Percentiles rank a stretch among this genome's conserved stretches.
Evolutionary conservation across 2,113 vertebrate genomes (phyloP).

Genomic region (Gopherus flavomarginatus): DNA sequence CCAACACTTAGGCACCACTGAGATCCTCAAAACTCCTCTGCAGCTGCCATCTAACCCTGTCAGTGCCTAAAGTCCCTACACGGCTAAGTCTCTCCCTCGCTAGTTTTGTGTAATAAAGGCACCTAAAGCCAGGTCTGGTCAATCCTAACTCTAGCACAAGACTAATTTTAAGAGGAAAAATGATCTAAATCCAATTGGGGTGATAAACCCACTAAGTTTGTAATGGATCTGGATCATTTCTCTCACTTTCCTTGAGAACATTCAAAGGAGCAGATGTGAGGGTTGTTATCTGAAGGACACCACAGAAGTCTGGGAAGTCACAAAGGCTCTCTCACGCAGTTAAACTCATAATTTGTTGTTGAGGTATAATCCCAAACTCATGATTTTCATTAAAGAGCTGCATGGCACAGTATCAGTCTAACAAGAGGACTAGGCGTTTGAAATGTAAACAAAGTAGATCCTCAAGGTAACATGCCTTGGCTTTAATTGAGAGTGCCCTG

Average conservation of each 20-base stretch:
- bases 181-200: background rate
- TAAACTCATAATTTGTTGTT: conserved; percentile 18
- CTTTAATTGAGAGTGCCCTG: conserved; percentile 34
- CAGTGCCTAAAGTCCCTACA: too few species aligned
- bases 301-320: conserved; percentile 30
- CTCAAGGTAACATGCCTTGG: conserved; percentile 40
- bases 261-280: conserved; percentile 33
- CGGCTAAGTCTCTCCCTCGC: too few species aligned
- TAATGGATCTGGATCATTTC: background rate
- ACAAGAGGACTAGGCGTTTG: conserved; percentile 38
- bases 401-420: conserved; percentile 31
- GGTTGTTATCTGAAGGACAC: conserved; percentile 11
- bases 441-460: conserved; percentile 56
- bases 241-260: conserved; percentile 13
- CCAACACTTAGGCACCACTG: too few species aligned
- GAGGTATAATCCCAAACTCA: conserved; percentile 60
- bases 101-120: too few species aligned
- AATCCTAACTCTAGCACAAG: too few species aligned
- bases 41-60: too few species aligned
- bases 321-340: background rate
- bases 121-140: too few species aligned
- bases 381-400: conserved; percentile 59
- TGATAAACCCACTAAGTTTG: background rate
- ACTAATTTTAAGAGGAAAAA: background rate
- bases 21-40: too few species aligned